Evolutionary conservation across 2,113 vertebrate genomes (phyloP).

Genomic region (Ceyx cyanopectus): DNA sequence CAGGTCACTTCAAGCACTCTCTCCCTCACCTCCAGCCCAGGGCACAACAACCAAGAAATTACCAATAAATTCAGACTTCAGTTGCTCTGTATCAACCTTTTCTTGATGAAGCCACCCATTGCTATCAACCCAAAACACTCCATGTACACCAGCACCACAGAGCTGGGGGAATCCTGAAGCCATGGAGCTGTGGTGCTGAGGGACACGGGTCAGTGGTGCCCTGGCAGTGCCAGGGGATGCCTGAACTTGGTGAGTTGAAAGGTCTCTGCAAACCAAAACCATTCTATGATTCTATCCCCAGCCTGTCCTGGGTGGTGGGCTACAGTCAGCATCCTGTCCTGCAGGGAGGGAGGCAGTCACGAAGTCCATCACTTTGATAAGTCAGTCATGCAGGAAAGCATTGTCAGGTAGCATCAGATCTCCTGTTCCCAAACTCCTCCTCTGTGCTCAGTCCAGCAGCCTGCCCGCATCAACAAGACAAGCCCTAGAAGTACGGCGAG

Average conservation of each 20-base stretch:
- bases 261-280: not conserved
- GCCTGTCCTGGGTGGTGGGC: not conserved
- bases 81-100: not conserved
- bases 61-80: rapidly evolving
- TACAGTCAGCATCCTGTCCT: rapidly evolving
- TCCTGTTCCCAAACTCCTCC: not conserved
- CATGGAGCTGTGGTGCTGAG: not conserved
- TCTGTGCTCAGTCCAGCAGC: not conserved
- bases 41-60: not conserved
- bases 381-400: not conserved
- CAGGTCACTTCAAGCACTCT: rapidly evolving
- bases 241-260: not conserved
- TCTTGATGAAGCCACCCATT: rapidly evolving
- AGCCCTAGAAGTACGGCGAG: not conserved
- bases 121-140: rapidly evolving
- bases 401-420: not conserved
- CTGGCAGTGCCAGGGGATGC: not conserved
- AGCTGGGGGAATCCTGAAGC: not conserved
- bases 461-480: not conserved
- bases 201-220: not conserved
- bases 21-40: not conserved
- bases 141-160: not conserved
- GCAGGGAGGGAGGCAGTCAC: not conserved
- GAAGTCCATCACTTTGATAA: rapidly evolving
- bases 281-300: not conserved